Percentiles rank a stretch among this genome's conserved stretches.
These are phyloP conservation scores for Protomyctophum bolini DNA, from an alignment of 2,113 vertebrate species.

Conservation along the genomic window DNA sequence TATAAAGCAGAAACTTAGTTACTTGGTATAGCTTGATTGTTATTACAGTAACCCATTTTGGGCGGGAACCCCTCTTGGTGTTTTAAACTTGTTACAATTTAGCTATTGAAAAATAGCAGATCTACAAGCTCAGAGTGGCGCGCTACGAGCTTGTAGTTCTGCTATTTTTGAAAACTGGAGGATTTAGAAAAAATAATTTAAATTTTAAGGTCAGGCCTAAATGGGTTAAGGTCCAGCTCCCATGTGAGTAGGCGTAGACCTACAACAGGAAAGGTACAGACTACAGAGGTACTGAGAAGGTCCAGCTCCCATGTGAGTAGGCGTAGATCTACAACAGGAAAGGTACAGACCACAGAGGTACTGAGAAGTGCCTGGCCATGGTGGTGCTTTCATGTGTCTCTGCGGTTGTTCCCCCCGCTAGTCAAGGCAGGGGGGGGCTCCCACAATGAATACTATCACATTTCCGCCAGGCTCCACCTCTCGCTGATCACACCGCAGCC, in stretches of 20 bases:
- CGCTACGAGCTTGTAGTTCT: too few relatives aligned
- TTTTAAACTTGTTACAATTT: too few relatives aligned
- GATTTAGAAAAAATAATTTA: too few relatives aligned
- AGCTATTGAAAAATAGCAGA: too few relatives aligned
- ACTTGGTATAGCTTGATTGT: too few relatives aligned
- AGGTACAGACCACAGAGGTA: neutral
- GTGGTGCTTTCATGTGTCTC: constrained; percentile 32
- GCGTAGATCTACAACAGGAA: constrained; percentile 32
- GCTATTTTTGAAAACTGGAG: too few relatives aligned
- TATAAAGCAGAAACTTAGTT: constrained; percentile 18
- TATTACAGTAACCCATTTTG: too few relatives aligned
- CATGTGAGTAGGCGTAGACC: constrained; percentile 40
- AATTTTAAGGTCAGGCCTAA: too few relatives aligned
- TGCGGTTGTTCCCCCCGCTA: constrained; percentile 23
- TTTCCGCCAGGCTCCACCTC: constrained; percentile 66
- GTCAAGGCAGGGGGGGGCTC: constrained; percentile 38
- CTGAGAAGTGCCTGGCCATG: constrained; percentile 23
- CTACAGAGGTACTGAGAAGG: too few relatives aligned
- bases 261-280: constrained; percentile 30
- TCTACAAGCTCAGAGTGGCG: too few relatives aligned
- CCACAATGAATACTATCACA: constrained; percentile 63
- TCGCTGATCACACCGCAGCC: constrained; percentile 61
- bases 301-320: constrained; percentile 30
- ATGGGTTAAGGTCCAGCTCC: neutral
- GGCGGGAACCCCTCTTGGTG: too few relatives aligned